Evolutionary conservation across 2,888 invertebrate species (phyloP).

Genomic region (Andricus curvator): DNA sequence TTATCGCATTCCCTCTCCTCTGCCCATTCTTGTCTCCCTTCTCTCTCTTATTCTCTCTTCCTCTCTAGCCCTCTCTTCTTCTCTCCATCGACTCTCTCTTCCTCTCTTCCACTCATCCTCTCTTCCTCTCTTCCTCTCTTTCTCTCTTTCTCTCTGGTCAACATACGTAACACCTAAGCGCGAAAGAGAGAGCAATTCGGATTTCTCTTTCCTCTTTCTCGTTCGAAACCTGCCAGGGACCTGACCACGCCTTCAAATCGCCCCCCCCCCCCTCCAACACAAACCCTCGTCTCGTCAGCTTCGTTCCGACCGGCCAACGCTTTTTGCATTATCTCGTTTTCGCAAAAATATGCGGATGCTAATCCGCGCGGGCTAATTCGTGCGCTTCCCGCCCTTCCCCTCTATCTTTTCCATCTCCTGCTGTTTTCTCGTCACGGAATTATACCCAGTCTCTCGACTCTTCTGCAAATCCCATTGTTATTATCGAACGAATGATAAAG

Average conservation of each 20-base stretch:
- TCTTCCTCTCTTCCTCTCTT: constrained; percentile 48
- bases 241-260: constrained; percentile 71
- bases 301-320: constrained; percentile 64
- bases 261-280: constrained; percentile 62
- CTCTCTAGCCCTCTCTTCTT: constrained; percentile 49
- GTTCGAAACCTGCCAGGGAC: constrained; percentile 71
- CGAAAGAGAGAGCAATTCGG: constrained; percentile 41
- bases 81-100: constrained; percentile 38
- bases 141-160: constrained; percentile 36
- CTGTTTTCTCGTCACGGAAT: constrained; percentile 49
- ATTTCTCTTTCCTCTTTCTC: constrained; percentile 69
- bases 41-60: constrained; percentile 56
- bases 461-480: constrained; percentile 47
- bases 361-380: constrained; percentile 67
- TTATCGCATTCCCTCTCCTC: constrained; percentile 18
- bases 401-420: constrained; percentile 39
- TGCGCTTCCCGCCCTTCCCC: constrained; percentile 42
- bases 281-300: constrained; percentile 59
- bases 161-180: constrained; percentile 36
- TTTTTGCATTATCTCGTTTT: constrained; percentile 76
- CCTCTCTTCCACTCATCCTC: too few relatives aligned
- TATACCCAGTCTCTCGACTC: constrained; percentile 40
- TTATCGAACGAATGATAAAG: constrained; percentile 39
- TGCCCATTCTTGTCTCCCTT: constrained; percentile 31
- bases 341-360: constrained; percentile 74